Evolutionary conservation across 2,888 invertebrate genomes (phyloP).

Genomic region (Pterobdella sp.): DNA sequence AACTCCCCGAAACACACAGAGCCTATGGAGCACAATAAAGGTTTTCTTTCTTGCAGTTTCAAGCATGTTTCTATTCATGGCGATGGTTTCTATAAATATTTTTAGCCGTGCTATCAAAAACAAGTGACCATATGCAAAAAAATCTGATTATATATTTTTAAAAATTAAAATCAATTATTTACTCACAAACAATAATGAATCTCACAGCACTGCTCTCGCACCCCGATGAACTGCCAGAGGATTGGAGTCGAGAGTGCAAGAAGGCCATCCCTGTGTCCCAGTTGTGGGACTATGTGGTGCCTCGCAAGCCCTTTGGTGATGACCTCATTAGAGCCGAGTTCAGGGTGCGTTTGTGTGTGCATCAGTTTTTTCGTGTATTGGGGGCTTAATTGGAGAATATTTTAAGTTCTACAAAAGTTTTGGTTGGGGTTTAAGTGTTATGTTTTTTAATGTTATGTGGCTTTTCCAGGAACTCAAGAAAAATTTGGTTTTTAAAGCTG

Average conservation of each 20-base stretch:
- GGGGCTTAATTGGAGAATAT: not conserved
- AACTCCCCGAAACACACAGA: too few relatives aligned
- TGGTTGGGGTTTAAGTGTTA: not conserved
- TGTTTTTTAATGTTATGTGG: not conserved
- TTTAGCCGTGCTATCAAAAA: too few relatives aligned
- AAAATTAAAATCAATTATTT: too few relatives aligned
- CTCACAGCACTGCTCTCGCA: not conserved
- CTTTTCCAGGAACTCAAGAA: slow-evolving; percentile 44
- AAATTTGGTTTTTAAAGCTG: slow-evolving; percentile 45
- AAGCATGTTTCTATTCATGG: too few relatives aligned
- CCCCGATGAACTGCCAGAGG: not conserved
- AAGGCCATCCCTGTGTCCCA: slow-evolving; percentile 46
- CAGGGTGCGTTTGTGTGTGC: slow-evolving; percentile 40
- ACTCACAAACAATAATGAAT: too few relatives aligned
- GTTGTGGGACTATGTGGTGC: slow-evolving; percentile 48
- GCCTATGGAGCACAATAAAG: too few relatives aligned
- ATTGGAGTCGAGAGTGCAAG: not conserved
- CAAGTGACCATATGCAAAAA: too few relatives aligned
- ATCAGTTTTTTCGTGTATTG: not conserved
- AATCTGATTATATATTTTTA: too few relatives aligned
- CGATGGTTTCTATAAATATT: too few relatives aligned
- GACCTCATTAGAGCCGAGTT: slow-evolving; percentile 46
- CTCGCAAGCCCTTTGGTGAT: slow-evolving; percentile 44
- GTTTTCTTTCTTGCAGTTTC: too few relatives aligned
- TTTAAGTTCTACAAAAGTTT: not conserved